Evolutionary conservation across 1,140 invertebrate genomes (phyloP).

Genomic region (Diorhabda carinulata): DNA sequence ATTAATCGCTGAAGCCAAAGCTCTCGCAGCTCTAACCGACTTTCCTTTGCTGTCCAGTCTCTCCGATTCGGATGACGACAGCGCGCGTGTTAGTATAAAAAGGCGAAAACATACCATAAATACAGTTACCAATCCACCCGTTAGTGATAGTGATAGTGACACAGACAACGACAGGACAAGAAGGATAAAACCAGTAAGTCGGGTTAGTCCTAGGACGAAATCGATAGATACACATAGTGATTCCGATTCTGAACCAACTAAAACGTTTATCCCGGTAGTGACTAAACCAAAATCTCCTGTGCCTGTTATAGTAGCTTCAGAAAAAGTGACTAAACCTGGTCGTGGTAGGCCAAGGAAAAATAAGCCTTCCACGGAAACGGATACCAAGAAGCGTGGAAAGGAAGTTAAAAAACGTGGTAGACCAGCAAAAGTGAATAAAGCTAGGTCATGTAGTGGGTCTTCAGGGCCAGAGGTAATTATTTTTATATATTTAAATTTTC

Average conservation of each 20-base stretch:
- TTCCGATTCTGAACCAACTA: slow-evolving; percentile 30
- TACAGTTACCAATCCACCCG: slow-evolving; percentile 25
- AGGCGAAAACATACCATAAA: slow-evolving; percentile 26
- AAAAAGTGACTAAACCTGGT: slow-evolving; percentile 29
- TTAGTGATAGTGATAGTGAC: slow-evolving; percentile 37
- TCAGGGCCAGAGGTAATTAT: slow-evolving; percentile 21
- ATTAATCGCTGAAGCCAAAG: slow-evolving; percentile 47
- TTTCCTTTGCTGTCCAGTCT: slow-evolving; percentile 40
- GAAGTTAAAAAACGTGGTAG: slow-evolving; percentile 43
- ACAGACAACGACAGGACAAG: slow-evolving; percentile 35
- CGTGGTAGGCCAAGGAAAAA: slow-evolving; percentile 46
- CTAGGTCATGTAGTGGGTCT: slow-evolving; percentile 20
- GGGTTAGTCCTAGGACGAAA: slow-evolving; percentile 39
- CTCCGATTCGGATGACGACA: slow-evolving; percentile 39
- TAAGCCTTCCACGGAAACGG: slow-evolving; percentile 36
- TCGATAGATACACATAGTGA: slow-evolving; percentile 36
- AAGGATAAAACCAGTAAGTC: slow-evolving; percentile 34
- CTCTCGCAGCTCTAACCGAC: slow-evolving; percentile 30
- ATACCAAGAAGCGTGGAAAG: neutral
- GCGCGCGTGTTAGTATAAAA: slow-evolving; percentile 15
- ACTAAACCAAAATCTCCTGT: slow-evolving; percentile 11
- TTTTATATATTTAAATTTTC: too few relatives aligned
- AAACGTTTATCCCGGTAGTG: neutral
- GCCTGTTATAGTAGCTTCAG: neutral
- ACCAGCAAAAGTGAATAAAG: slow-evolving; percentile 33